A percentile compares a stretch with the other conserved stretches of the same genome.
These are phyloP conservation scores for Podilymbus podiceps DNA, from an alignment of 2,113 vertebrate genomes.

Conservation along the genomic window DNA sequence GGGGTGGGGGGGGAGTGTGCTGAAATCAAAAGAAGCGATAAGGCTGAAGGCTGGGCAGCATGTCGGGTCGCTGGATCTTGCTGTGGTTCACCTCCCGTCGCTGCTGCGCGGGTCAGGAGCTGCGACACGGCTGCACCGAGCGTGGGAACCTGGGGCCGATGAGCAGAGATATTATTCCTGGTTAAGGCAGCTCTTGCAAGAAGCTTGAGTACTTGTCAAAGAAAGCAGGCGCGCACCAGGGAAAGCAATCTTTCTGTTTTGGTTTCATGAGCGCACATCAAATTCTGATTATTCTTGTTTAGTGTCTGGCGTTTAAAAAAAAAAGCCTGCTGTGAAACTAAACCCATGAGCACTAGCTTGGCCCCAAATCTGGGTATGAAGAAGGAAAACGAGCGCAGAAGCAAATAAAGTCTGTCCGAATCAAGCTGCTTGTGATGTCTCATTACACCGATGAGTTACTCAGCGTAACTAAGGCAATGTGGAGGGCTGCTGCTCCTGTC, in stretches of 20 bases:
- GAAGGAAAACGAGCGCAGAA: not conserved
- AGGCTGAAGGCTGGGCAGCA: not conserved
- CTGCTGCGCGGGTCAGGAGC: not conserved
- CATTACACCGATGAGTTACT: not conserved
- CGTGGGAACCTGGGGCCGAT: not conserved
- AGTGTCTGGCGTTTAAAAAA: not conserved
- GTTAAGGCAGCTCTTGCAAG: not conserved
- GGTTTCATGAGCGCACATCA: not conserved
- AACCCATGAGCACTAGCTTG: not conserved
- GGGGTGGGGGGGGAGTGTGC: rapidly evolving
- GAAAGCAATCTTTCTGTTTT: not conserved
- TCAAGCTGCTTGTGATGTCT: not conserved
- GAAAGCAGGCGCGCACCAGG: rapidly evolving
- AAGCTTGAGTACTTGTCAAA: not conserved
- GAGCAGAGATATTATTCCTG: not conserved
- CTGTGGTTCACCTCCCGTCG: not conserved
- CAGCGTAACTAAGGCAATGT: not conserved
- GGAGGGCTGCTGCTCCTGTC: not conserved
- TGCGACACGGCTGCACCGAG: not conserved
- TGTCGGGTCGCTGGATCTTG: not conserved
- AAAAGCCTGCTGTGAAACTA: not conserved
- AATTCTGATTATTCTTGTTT: not conserved
- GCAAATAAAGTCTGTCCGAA: not conserved
- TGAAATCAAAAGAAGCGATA: not conserved
- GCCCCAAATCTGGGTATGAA: not conserved